Percentiles rank a stretch among this genome's conserved stretches.
These are phyloP conservation scores for Mantis religiosa DNA, from an alignment of 2,888 invertebrate species.

Conservation along the genomic window DNA sequence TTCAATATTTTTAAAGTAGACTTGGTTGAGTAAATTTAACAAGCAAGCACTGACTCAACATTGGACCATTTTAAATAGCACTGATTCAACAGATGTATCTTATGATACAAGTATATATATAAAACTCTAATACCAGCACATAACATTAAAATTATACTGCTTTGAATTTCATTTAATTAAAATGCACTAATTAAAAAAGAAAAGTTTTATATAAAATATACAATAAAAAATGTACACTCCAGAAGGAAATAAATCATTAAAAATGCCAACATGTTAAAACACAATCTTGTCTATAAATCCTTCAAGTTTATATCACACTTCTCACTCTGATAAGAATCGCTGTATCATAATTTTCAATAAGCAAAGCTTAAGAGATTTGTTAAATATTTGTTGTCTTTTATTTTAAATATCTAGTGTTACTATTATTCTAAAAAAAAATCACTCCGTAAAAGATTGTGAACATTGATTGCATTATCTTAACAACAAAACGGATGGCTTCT, in stretches of 20 bases:
- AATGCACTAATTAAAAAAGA: background rate
- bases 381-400: background rate
- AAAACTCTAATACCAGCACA: background rate
- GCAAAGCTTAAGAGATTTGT: background rate
- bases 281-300: background rate
- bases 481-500: slow-evolving; percentile 6
- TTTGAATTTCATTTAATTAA: background rate
- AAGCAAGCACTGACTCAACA: background rate
- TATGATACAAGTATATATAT: background rate
- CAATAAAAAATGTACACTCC: background rate
- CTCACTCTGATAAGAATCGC: background rate
- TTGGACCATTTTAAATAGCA: background rate
- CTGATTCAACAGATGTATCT: background rate
- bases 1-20: background rate
- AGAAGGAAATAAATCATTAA: background rate
- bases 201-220: background rate
- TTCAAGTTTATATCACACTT: background rate
- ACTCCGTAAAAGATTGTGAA: slow-evolving; percentile 20
- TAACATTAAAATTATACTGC: background rate
- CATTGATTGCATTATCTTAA: slow-evolving; percentile 4
- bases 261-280: background rate
- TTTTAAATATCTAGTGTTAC: slow-evolving; percentile 4
- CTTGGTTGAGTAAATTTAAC: slow-evolving; percentile 2
- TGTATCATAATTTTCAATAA: background rate
- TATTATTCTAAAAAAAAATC: slow-evolving; percentile 11